These are phyloP conservation scores for Solenodon paradoxus DNA, from an alignment of 2,113 vertebrate genomes.

Conservation along the genomic window DNA sequence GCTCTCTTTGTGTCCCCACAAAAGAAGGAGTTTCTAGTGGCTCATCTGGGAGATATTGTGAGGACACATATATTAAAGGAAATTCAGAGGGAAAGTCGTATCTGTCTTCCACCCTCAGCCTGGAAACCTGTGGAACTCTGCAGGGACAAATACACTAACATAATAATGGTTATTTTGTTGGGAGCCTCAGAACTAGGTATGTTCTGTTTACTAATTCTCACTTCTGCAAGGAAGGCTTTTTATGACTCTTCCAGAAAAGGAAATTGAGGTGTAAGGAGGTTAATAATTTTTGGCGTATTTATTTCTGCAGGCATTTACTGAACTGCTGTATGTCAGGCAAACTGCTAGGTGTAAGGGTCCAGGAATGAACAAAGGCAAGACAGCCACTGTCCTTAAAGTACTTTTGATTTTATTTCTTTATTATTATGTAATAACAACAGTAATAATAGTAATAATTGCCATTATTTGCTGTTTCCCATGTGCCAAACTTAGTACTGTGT, in stretches of 20 bases:
- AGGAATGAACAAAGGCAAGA: not conserved
- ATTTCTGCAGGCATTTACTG: not conserved
- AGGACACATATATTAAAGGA: not conserved
- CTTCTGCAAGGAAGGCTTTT: not conserved
- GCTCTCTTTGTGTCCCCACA: rapidly evolving
- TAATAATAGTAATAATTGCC: not conserved
- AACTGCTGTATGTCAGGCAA: not conserved
- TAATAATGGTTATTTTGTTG: not conserved
- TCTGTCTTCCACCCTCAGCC: not conserved
- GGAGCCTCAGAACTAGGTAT: not conserved
- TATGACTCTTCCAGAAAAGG: slow-evolving; percentile 23
- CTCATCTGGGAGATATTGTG: not conserved
- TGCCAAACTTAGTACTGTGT: not conserved
- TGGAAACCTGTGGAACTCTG: not conserved
- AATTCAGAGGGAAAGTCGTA: not conserved
- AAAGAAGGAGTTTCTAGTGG: slow-evolving; percentile 25
- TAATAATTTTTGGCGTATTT: not conserved
- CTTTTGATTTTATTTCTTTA: not conserved
- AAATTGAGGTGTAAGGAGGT: not conserved
- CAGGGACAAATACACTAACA: not conserved
- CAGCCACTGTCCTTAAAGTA: not conserved
- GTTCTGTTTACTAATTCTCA: not conserved
- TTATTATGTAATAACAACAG: not conserved
- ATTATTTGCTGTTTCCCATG: not conserved
- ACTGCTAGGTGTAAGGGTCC: not conserved